These are phyloP conservation scores for Copidosoma aretas DNA, from an alignment of 2,888 invertebrate species.

Conservation along the genomic window DNA sequence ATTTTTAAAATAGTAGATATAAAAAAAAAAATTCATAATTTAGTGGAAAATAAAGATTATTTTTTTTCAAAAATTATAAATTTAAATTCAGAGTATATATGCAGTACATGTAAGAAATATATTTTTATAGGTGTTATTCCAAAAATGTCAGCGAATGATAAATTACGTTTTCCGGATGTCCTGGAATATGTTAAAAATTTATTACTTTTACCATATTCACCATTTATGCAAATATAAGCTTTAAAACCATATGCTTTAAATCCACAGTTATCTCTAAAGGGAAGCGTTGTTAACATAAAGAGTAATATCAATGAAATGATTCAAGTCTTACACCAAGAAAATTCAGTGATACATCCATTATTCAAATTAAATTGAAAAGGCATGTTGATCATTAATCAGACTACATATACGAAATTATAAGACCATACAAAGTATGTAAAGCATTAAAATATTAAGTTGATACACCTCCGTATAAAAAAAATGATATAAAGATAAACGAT, in stretches of 20 bases:
- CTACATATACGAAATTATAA: conserved; percentile 50
- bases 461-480: conserved; percentile 29
- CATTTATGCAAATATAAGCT: conserved; percentile 56
- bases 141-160: too few species aligned
- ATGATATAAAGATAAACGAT: conserved; percentile 28
- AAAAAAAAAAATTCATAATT: too few species aligned
- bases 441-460: conserved; percentile 29
- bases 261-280: conserved; percentile 50
- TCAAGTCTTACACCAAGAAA: conserved; percentile 30
- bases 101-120: too few species aligned
- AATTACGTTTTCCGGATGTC: too few species aligned
- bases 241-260: conserved; percentile 48
- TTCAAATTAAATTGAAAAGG: conserved; percentile 50
- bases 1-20: too few species aligned
- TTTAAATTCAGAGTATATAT: too few species aligned
- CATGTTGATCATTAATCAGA: conserved; percentile 45
- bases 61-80: too few species aligned
- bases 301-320: conserved; percentile 40
- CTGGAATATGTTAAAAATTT: conserved; percentile 41
- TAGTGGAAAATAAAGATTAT: too few species aligned
- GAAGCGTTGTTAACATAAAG: conserved; percentile 47
- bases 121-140: conserved; percentile 35
- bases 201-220: conserved; percentile 49
- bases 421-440: conserved; percentile 41
- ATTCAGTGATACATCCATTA: conserved; percentile 48